Conservation (phyloP, 2,113 vertebrate genomes). For the Todiramphus chloris region DNA sequence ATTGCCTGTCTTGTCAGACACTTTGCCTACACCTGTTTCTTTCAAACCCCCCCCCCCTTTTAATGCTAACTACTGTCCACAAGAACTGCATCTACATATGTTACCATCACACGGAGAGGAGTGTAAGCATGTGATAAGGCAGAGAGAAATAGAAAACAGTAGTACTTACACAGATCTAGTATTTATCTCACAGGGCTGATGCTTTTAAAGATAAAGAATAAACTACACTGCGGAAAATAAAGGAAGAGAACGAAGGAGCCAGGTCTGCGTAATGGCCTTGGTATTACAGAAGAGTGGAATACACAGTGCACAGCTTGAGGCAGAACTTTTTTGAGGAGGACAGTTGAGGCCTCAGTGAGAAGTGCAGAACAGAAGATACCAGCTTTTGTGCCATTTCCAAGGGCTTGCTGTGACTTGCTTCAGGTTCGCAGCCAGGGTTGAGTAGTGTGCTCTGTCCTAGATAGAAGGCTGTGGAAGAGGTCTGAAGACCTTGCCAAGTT, state of each 20-base stretch:
- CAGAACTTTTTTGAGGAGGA: neutral
- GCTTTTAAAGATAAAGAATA: neutral
- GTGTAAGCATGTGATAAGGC: neutral
- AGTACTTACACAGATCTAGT: fast-evolving
- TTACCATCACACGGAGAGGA: neutral
- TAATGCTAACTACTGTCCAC: neutral
- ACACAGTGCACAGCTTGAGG: neutral
- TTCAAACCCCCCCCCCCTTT: neutral
- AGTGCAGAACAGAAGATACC: neutral
- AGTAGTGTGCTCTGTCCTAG: neutral
- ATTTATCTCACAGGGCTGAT: neutral
- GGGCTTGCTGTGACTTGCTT: neutral
- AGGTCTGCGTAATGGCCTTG: neutral
- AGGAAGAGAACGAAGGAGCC: neutral
- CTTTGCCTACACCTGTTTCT: neutral
- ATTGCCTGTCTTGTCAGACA: neutral
- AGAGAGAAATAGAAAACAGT: neutral
- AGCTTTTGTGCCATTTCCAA: neutral
- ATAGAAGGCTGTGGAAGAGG: neutral
- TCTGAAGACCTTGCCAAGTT: neutral
- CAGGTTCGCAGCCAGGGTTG: neutral
- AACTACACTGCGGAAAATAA: neutral
- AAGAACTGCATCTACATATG: neutral
- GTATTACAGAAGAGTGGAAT: neutral
- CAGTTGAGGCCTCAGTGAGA: neutral